Percentiles rank a stretch among this genome's conserved stretches.
Conservation (phyloP, 2,888 invertebrate species). For the Coelopa pilipes region DNA sequence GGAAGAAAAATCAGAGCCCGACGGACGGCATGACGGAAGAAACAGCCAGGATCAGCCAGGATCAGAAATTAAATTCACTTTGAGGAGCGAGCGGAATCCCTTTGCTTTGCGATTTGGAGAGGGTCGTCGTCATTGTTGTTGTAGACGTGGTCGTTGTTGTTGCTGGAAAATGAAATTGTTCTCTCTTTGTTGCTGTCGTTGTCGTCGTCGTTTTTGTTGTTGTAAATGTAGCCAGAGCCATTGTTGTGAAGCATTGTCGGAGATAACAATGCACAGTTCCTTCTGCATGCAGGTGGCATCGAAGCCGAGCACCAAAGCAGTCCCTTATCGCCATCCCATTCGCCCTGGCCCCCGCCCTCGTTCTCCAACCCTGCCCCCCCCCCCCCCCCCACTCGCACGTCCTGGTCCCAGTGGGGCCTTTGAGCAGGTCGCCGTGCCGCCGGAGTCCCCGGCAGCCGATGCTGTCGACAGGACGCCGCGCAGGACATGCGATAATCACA, state of each 20-base stretch:
- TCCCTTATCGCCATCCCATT: background rate
- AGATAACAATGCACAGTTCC: no score
- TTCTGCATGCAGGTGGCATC: background rate
- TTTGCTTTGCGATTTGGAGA: background rate
- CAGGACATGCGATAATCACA: background rate
- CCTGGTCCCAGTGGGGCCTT: no score
- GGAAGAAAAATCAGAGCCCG: no score
- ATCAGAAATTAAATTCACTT: slow-evolving; percentile 6
- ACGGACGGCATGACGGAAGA: background rate
- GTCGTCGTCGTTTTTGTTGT: no score
- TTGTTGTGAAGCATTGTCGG: no score
- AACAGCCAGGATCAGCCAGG: background rate
- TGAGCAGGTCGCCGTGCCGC: background rate
- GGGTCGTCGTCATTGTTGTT: background rate
- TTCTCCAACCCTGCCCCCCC: no score
- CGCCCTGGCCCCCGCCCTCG: no score
- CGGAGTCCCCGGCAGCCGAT: background rate
- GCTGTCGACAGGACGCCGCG: background rate
- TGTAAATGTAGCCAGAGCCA: no score
- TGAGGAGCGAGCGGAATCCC: background rate
- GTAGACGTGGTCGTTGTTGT: background rate
- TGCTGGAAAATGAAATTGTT: background rate
- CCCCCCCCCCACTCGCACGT: background rate
- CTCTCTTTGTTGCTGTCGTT: background rate
- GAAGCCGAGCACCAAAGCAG: background rate